Percentiles rank a stretch among this genome's conserved stretches.
Evolutionary conservation across 2,888 invertebrate species (phyloP).

Genomic region (Andricus quercusramuli): DNA sequence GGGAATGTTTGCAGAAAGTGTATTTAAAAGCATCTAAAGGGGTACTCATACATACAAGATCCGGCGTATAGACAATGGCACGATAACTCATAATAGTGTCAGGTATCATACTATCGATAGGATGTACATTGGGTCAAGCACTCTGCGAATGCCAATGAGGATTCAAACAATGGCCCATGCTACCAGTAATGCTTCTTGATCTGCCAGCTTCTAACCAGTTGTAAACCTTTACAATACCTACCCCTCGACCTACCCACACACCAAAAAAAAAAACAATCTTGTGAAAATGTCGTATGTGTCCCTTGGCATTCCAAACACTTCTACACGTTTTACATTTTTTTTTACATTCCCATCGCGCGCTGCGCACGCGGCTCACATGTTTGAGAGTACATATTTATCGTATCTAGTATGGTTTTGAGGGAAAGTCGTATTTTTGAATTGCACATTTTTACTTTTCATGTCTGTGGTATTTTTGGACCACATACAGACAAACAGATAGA

Average conservation of each 20-base stretch:
- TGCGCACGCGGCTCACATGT: no score
- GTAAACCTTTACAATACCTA: constrained; percentile 29
- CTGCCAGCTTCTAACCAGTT: constrained; percentile 30
- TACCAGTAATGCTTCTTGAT: constrained; percentile 37
- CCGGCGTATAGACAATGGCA: constrained; percentile 71
- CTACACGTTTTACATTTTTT: background rate
- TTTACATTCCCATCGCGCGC: no score
- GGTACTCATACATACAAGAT: constrained; percentile 41
- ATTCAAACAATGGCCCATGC: constrained; percentile 66
- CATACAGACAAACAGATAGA: no score
- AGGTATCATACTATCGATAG: constrained; percentile 74
- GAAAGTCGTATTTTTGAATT: no score
- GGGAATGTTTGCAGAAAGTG: constrained; percentile 33
- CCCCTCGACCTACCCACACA: constrained; percentile 13
- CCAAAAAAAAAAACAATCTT: constrained; percentile 25
- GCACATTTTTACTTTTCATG: no score
- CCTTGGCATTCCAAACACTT: constrained; percentile 15
- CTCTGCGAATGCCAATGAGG: constrained; percentile 73
- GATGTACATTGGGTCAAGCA: constrained; percentile 65
- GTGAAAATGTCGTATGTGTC: constrained; percentile 32
- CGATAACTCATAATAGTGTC: constrained; percentile 77
- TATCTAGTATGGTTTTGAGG: no score
- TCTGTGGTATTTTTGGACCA: no score
- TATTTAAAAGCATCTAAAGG: constrained; percentile 26
- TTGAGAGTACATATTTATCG: no score